These are phyloP conservation scores for Philaethria dido DNA, from an alignment of 2,888 invertebrate species.

Conservation along the genomic window DNA sequence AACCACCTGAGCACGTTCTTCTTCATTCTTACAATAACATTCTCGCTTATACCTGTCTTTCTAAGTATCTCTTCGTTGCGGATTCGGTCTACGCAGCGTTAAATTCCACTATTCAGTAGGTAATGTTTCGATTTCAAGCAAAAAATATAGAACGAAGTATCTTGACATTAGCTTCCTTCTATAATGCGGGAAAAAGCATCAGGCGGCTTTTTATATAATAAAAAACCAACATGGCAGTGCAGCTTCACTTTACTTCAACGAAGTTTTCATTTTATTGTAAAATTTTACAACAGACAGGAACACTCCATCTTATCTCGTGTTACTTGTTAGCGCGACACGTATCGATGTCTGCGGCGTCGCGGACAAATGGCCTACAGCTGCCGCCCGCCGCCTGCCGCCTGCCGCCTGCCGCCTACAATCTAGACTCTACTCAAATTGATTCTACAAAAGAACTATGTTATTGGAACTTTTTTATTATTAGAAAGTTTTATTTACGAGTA, in stretches of 20 bases:
- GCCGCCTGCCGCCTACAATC: conserved; percentile 2
- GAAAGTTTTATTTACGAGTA: too few species aligned
- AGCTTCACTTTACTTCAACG: neutral
- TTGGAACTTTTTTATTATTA: neutral
- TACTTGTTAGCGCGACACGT: conserved; percentile 42
- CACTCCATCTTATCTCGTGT: conserved; percentile 42
- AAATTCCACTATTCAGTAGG: too few species aligned
- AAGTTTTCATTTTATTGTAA: conserved; percentile 5
- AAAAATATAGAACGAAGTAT: too few species aligned
- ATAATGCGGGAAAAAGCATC: too few species aligned
- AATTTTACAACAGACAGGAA: conserved; percentile 15
- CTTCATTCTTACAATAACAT: too few species aligned
- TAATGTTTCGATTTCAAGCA: too few species aligned
- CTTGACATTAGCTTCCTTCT: too few species aligned
- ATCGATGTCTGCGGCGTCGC: conserved; percentile 37
- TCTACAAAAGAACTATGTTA: neutral
- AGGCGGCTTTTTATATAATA: too few species aligned
- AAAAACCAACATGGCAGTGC: neutral
- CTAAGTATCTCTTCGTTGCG: too few species aligned
- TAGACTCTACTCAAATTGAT: conserved; percentile 12
- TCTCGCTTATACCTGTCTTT: too few species aligned
- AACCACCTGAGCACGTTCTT: too few species aligned
- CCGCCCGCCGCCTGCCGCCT: conserved; percentile 5
- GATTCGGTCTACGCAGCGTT: too few species aligned
- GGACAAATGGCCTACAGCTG: conserved; percentile 31